Base-by-base conservation (phyloP, 2,797 vertebrate species). In the Dicrostonyx torquatus region DNA sequence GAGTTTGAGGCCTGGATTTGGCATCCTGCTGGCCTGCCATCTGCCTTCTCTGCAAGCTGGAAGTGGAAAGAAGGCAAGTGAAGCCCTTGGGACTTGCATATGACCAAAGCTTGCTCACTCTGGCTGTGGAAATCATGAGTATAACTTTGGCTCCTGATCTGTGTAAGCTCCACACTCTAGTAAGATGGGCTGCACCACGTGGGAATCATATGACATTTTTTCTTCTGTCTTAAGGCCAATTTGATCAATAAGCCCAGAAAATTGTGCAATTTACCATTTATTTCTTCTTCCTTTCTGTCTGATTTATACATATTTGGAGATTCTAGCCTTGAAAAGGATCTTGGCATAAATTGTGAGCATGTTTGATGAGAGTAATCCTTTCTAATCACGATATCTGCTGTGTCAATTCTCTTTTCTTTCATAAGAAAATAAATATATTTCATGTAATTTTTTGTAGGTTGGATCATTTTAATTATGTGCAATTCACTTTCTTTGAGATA, bases 401-500 rank as follows among this genome's bases (percentile, higher is more conserved):
- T 17, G 53, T 48, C 24, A n/a, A n/a, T 87, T 72, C 45, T 68
- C 17, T 7, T 31, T 37, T 48, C 29, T 66, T 66, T 76, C 18
- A 11, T 82, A 87, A 40, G 14, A 75, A 80, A 86, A 82, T 45
- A 7, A 40, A 43, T 60, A 50, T 10, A 70, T 31, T 87, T 68
- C 18, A 82, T 50, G 31, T 76, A 60, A 60, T 58, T 40, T 43
- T 90, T 58, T 37, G 12, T 12, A 37, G 6, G 29, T 2, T 50
- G 12, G 40, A 22, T 89, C 5, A 68, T 60, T 90, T 83, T 73
- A 66, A 77, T 76, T 20, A 20, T 58, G 48, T 68, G 0, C 45
- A n/a, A 94, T 83, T 88, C 20, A 84, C 18, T 62, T 48, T 89
- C 72, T 82, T 64, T 90, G 17, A 8, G 91, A 66, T n/a, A 72